Base-by-base conservation (phyloP, 2,113 vertebrate genomes). In the Cyanoramphus novaezelandiae region DNA sequence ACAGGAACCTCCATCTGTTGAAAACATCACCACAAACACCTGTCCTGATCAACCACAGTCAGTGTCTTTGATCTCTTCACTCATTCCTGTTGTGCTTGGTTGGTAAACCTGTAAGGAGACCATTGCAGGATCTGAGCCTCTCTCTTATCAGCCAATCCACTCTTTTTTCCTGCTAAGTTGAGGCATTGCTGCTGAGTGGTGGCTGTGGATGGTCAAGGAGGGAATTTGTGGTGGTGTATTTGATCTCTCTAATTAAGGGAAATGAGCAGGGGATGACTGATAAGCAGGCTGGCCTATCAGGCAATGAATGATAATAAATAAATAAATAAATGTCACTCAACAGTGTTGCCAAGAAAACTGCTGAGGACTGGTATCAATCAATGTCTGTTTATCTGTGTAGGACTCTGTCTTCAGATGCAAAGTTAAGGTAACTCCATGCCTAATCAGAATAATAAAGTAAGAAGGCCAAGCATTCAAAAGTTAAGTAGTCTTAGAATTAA, bases 151-250 rank as follows among this genome's bases (percentile, higher is more conserved):
- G 94, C 97, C 94, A 96, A 10, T 95, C 95, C 94, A 94, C 93
- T 96, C 71, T 95, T 96, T 96, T 87, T 82, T 94, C 88, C 90
- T 93, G 53, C 92, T 93, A 41, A 11, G 1, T 29, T 83, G 88
- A 94, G 92, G 92, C 88, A 75, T 86, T 92, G 88, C 76, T 97
- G 82, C 90, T 94, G 92, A 96, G 92, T 96, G 95, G 88, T 95
- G 95, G 95, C 95, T 97, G 95, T 97, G 95, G 95, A 96, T 95
- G 93, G 95, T 97, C 93, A 96, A 97, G 94, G 90, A 97, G 96
- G 86, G 95, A 96, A 95, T 97, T 97, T 97, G 96, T 97, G 96
- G 96, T 96, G 95, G 95, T 97, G 96, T 95, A 94, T 93, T 86
- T 94, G 82, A 83, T 86, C 82, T 95, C 76, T 88, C 33, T 86